These are phyloP conservation scores for Gymnobelideus leadbeateri DNA, from an alignment of 2,113 vertebrate species.

Conservation along the genomic window DNA sequence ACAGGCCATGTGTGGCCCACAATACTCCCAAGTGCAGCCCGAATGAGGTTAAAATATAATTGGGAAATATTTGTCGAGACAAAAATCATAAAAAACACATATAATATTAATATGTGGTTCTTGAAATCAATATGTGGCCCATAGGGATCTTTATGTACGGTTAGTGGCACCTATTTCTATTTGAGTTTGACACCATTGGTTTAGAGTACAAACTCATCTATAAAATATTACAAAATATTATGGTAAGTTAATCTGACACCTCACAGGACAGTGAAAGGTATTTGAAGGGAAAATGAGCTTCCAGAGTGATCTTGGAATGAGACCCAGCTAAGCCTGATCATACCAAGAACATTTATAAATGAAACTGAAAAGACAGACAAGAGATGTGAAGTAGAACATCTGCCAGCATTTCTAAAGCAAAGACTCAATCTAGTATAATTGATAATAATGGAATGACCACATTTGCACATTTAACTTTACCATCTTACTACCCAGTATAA, in stretches of 20 bases:
- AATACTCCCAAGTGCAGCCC: not conserved
- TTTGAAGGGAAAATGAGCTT: not conserved
- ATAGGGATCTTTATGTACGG: not conserved
- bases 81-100: not conserved
- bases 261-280: not conserved
- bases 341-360: not conserved
- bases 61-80: not conserved
- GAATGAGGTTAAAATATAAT: not conserved
- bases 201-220: not conserved
- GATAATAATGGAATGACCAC: not conserved
- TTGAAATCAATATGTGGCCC: not conserved
- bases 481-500: not conserved
- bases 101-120: not conserved
- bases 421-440: not conserved
- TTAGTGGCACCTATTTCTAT: not conserved
- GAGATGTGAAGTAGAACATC: not conserved
- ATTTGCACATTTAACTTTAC: not conserved
- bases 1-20: not conserved
- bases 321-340: not conserved
- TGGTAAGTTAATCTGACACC: not conserved
- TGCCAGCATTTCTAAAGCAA: not conserved
- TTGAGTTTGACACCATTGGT: not conserved
- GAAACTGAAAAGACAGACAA: not conserved
- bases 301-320: not conserved
- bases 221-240: not conserved